A percentile compares a stretch with the other conserved stretches of the same genome.
These are phyloP conservation scores for Pandemis heparana DNA, from an alignment of 2,888 invertebrate species.

Conservation along the genomic window DNA sequence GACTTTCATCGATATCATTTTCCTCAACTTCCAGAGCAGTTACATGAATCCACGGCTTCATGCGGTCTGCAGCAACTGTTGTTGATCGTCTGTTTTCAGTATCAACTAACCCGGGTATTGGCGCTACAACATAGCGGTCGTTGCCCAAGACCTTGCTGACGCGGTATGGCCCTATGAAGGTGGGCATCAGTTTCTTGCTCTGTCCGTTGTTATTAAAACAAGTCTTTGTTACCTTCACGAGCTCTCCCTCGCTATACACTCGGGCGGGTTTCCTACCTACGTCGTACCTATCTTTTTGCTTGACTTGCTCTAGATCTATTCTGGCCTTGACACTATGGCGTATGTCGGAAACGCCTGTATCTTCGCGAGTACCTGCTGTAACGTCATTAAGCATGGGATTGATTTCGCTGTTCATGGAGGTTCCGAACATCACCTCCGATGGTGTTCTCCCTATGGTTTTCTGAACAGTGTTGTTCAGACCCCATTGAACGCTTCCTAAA, in stretches of 20 bases:
- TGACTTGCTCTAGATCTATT: not conserved
- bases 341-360: too few relatives aligned
- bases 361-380: too few relatives aligned
- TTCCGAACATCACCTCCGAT: slow-evolving; percentile 2
- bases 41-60: slow-evolving; percentile 17
- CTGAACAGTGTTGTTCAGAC: not conserved
- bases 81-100: slow-evolving; percentile 20
- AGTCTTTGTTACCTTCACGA: slow-evolving; percentile 15
- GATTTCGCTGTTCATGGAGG: not conserved
- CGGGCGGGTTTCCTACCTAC: not conserved
- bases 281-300: not conserved
- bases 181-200: slow-evolving; percentile 20
- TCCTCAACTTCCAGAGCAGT: not conserved
- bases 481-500: slow-evolving; percentile 5
- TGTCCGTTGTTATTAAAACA: slow-evolving; percentile 17
- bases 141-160: slow-evolving; percentile 26
- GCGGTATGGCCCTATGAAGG: slow-evolving; percentile 35
- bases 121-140: slow-evolving; percentile 26
- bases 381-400: not conserved
- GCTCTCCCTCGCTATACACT: not conserved
- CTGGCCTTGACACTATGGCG: too few relatives aligned
- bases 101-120: slow-evolving; percentile 28
- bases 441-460: not conserved
- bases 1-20: not conserved
- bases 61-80: slow-evolving; percentile 13